Base-by-base conservation (phyloP, 2,888 invertebrate genomes). In the Philaethria dido region DNA sequence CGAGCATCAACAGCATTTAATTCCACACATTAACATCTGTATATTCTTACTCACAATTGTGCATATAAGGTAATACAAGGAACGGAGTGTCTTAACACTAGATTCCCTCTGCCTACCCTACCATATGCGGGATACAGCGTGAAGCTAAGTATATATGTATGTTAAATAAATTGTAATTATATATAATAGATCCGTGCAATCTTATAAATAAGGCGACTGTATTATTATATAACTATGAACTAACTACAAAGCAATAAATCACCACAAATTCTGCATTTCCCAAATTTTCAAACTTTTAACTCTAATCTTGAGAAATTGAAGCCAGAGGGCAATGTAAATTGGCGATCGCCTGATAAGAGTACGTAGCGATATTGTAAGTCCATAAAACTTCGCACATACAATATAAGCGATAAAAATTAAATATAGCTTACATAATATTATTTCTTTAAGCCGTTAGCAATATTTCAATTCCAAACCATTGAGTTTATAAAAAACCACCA, bases 341-440 rank as follows among this genome's bases (percentile, higher is more conserved):
- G 44, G 60, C 44, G 67, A 71, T 67, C 72, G 70, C 72, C 75
- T 76, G 75, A 78, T 78, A 77, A 78, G 76, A 78, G 75, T 76
- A 75, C 77, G 76, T 73, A 74, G 74, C 76, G 72, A 76, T 79
- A 76, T 80, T 76, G 77, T 80, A 79, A 77, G 67, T 62, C 18
- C n/a, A 16, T 11, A 16, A 29, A 52, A 52, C 16, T 29, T 50
- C 1, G 11, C 3, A 33, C 11, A 52, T 18, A 22, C 25, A 25
- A 25, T n/a, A 14, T 25, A 48, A 25, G 14, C n/a, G 22, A 14
- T 48, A 22, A 6, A 48, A 22, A 47, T 33, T 33, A 8, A 47
- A 13, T 14, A 14, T 48, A 20, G 47, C 13, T 20, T 20, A 22
- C 47, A 20, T 20, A 39, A 44, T 20, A 52, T 52, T 22, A 65